Evolutionary conservation across 2,797 vertebrate genomes (phyloP), one percentile per base, ranked within the genome.

Genomic region (Poecile montanus): DNA sequence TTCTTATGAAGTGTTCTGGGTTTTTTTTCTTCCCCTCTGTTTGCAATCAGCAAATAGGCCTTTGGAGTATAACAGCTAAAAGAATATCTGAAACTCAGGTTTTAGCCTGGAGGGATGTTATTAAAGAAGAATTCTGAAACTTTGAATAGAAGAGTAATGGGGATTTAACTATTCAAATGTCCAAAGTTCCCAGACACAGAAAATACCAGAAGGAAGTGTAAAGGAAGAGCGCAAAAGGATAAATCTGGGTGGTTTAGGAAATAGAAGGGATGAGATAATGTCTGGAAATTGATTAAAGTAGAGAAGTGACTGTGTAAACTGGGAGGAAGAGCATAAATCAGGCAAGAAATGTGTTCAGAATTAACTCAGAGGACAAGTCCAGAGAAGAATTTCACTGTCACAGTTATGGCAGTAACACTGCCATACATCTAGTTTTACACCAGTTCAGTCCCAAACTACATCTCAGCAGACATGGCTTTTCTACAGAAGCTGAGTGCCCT

Each of bases 201-300:
- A 87, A 89, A 88, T 77, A 85, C 9, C 30, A 85, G 40, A 82
- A 85, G 19, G 36, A 76, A 57, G 2, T 73, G 60, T 23, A 89
- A 83, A 94, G 16, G 20, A 77, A 90, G 26, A 73, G 11, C 44
- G 75, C 44, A 56, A 40, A 82, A 80, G 23, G 23, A 77, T 89
- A 91, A 89, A 91, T 87, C 45, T 48, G 1, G 60, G 44, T 25
- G 44, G 51, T 50, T 87, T 66, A 63, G 17, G 17, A 62, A 89
- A 79, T 36, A 44, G 21, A 63, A 85, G 12, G 61, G 68, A 85
- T 92, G 89, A 96, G 87, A 85, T 71, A 89, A 65, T 0, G 44
- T 92, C 91, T 94, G 53, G 38, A 92, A 94, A 91, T 6, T 76
- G 67, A 91, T 95, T 57, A 36, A 91, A 86, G 58, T 10, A 47